A percentile compares a stretch with the other conserved stretches of the same genome.
phyloP scores from a whole-genome alignment of 2,113 vertebrate genomes.

The Psittacara wagleri region DNA sequence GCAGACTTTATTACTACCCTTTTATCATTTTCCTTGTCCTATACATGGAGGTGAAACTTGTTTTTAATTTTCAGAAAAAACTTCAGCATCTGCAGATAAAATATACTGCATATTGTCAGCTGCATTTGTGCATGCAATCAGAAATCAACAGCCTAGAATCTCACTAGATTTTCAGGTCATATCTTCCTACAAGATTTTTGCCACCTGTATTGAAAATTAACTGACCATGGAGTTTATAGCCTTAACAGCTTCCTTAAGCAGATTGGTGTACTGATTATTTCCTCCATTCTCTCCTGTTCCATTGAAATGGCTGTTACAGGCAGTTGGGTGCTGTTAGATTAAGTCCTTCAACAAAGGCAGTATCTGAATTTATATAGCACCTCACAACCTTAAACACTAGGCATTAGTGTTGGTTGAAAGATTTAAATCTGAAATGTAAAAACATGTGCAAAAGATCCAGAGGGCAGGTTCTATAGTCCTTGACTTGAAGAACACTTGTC shows the following conservation, averaged over 20 bases:
- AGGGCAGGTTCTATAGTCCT: not conserved
- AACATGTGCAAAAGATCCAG: not conserved
- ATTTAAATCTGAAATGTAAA: not conserved
- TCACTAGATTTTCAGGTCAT: not conserved
- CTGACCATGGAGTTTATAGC: not conserved
- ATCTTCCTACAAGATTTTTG: not conserved
- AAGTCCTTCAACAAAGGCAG: not conserved
- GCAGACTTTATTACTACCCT: not conserved
- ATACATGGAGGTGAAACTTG: not conserved
- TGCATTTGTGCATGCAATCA: not conserved
- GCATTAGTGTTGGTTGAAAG: not conserved
- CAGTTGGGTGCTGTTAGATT: not conserved
- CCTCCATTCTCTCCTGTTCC: not conserved
- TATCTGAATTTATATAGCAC: not conserved
- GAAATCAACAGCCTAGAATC: not conserved
- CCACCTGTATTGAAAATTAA: not conserved
- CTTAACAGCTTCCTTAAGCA: not conserved
- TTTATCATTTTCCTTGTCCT: not conserved
- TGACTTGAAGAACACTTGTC: not conserved
- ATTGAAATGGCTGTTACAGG: not conserved
- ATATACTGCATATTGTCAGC: not conserved
- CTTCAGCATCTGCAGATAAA: not conserved
- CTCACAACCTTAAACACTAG: not conserved
- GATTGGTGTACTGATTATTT: not conserved
- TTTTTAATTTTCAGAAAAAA: not conserved